Evolutionary conservation across 2,113 vertebrate genomes (phyloP), one percentile per base, ranked within the genome.

Genomic region (Scomber colias): DNA sequence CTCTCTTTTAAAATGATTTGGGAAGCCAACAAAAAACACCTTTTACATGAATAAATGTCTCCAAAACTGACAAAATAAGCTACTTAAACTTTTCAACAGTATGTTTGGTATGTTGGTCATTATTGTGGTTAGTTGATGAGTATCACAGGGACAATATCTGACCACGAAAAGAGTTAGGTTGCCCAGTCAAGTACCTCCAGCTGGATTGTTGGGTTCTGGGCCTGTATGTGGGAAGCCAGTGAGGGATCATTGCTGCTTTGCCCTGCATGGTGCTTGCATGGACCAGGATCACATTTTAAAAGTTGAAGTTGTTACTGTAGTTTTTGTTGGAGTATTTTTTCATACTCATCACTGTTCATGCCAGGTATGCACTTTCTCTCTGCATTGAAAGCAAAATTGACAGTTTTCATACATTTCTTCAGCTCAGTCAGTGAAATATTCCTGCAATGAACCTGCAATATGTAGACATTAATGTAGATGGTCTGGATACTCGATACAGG

Each of bases 391-490:
- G 17, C 24, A 1, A 45, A 35, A 35, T 35, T 35, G 31, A 35
- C 31, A 35, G 31, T 35, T 35, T 35, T 35, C 31, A 7, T 35
- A 24, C n/a, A 30, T 44, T 40, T 27, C 21, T 35, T 45, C 44
- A 50, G n/a, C 57, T 65, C 53, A 50, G 13, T 24, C 21, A 63
- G n/a, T 77, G 54, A 16, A 67, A 27, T 72, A 35, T 46, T 66
- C 2, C 27, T 75, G 59, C 45, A 16, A 14, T 50, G 40, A 15
- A 45, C 21, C 31, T 31, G 1, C 71, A 63, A 67, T 54, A 64
- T 55, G 60, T 54, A 74, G 35, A 78, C 53, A 50, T 68, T 65
- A 70, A 17, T 71, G 27, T 53, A 48, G 56, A 68, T 44, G 64
- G 49, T 65, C 71, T 75, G 45, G 17, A 62, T 73, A 7, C 12